Evolutionary conservation across 2,113 vertebrate species (phyloP).

Genomic region (Melierax canorus): DNA sequence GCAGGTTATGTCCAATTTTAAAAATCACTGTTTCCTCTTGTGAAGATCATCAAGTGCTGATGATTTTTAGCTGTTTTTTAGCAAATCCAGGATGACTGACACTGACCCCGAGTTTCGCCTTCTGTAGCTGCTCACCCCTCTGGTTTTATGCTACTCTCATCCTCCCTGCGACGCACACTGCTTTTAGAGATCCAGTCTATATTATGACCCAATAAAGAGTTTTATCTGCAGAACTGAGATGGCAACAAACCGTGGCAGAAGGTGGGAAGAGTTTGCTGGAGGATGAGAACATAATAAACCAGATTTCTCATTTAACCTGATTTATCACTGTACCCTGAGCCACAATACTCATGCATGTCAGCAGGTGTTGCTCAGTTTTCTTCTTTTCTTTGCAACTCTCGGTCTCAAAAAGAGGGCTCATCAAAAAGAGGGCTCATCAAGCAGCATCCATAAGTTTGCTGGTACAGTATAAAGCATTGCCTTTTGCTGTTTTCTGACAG

Average conservation of each 20-base stretch:
- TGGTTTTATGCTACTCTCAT: not conserved
- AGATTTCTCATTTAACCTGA: constrained; percentile 23
- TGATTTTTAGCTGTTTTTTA: not conserved
- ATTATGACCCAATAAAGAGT: constrained; percentile 26
- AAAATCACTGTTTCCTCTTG: not conserved
- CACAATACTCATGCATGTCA: not conserved
- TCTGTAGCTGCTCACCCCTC: not conserved
- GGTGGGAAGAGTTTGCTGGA: not conserved
- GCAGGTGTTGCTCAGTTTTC: not conserved
- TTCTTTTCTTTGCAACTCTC: not conserved
- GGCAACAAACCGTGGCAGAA: constrained; percentile 2
- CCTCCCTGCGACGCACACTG: not conserved
- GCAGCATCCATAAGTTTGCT: not conserved
- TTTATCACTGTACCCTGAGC: not conserved
- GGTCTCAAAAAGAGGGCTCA: not conserved
- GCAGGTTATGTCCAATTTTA: not conserved
- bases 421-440: not conserved
- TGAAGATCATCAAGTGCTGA: not conserved
- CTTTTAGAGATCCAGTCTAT: not conserved
- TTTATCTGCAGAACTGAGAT: constrained; percentile 39
- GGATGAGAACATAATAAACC: constrained; percentile 22
- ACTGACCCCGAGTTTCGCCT: not conserved
- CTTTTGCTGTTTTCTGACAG: not conserved
- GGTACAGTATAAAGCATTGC: not conserved
- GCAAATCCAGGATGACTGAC: not conserved